phyloP scores from a whole-genome alignment of 2,888 invertebrate genomes.

The Notodonta ziczac region DNA sequence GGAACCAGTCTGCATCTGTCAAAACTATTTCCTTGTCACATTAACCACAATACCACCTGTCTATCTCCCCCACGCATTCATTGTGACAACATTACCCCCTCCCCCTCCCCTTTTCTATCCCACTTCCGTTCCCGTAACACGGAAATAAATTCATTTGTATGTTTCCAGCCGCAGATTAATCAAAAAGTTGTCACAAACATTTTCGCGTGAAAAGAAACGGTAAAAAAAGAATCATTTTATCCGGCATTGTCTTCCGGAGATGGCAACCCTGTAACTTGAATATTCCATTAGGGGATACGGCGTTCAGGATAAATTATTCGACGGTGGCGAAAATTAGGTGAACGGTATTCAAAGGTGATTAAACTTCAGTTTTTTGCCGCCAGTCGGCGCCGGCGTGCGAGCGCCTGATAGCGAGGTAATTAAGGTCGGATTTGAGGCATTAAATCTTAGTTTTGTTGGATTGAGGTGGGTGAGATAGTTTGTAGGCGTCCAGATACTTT shows the following conservation, averaged over 20 bases:
- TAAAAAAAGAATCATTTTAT: constrained; percentile 33
- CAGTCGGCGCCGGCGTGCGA: background rate
- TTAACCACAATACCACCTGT: constrained; percentile 1
- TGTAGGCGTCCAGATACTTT: background rate
- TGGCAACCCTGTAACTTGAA: constrained; percentile 43
- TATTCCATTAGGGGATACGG: constrained; percentile 60
- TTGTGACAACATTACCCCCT: constrained; percentile 10
- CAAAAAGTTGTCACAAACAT: constrained; percentile 47
- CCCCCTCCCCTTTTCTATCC: background rate
- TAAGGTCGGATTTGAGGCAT: constrained; percentile 4
- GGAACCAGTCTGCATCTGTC: background rate
- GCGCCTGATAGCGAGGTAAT: constrained; percentile 5
- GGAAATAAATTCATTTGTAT: constrained; percentile 42
- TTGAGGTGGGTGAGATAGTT: background rate
- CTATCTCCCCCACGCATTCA: constrained; percentile 21
- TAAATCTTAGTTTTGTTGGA: background rate
- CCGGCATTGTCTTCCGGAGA: constrained; percentile 37
- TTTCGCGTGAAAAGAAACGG: constrained; percentile 21
- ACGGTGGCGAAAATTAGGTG: constrained; percentile 48
- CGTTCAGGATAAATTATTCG: constrained; percentile 55
- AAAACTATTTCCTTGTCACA: constrained; percentile 3
- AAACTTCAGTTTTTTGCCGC: constrained; percentile 36
- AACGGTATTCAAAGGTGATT: constrained; percentile 45
- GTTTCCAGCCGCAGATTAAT: constrained; percentile 37
- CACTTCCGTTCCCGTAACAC: constrained; percentile 9